A percentile compares a stretch with the other conserved stretches of the same genome.
Evolutionary conservation across 2,888 invertebrate genomes (phyloP).

Genomic region (Epistrophella euchroma): DNA sequence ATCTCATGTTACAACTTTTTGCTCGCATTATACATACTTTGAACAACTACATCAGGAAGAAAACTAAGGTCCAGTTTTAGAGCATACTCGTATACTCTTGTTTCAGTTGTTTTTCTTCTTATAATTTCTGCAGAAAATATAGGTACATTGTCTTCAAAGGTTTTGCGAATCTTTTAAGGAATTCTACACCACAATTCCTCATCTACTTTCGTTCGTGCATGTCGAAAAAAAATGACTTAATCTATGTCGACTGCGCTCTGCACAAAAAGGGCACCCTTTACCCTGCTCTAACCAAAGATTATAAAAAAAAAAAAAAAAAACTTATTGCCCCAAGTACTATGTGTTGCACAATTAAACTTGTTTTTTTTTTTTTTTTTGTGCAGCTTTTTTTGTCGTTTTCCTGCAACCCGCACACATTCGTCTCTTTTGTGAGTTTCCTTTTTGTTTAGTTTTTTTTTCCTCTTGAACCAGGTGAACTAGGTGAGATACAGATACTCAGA

Average conservation of each 20-base stretch:
- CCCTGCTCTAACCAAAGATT: conserved; percentile 2
- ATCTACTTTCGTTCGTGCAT: conserved; percentile 69
- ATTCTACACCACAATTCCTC: conserved; percentile 69
- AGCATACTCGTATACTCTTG: too few relatives aligned
- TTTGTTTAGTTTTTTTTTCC: conserved; percentile 43
- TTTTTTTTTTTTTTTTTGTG: conserved; percentile 31
- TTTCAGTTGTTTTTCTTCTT: neutral
- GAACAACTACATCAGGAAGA: conserved; percentile 51
- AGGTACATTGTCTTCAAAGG: conserved; percentile 12
- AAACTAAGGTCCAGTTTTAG: conserved; percentile 47
- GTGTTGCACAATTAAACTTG: conserved; percentile 73
- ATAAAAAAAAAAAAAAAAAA: conserved; percentile 1
- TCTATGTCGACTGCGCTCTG: conserved; percentile 58
- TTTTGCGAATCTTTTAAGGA: conserved; percentile 36
- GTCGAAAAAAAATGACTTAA: conserved; percentile 70
- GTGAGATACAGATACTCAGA: conserved; percentile 70
- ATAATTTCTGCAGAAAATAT: conserved; percentile 20
- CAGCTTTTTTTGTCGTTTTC: neutral
- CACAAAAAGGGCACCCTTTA: conserved; percentile 67
- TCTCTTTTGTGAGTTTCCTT: conserved; percentile 53
- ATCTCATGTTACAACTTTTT: conserved; percentile 49
- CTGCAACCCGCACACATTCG: conserved; percentile 49
- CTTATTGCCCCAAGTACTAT: conserved; percentile 22
- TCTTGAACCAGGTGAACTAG: conserved; percentile 71
- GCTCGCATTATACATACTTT: conserved; percentile 48